A percentile compares a stretch with the other conserved stretches of the same genome.
Conservation (phyloP, 2,797 vertebrate species). For the Notamacropus eugenii region DNA sequence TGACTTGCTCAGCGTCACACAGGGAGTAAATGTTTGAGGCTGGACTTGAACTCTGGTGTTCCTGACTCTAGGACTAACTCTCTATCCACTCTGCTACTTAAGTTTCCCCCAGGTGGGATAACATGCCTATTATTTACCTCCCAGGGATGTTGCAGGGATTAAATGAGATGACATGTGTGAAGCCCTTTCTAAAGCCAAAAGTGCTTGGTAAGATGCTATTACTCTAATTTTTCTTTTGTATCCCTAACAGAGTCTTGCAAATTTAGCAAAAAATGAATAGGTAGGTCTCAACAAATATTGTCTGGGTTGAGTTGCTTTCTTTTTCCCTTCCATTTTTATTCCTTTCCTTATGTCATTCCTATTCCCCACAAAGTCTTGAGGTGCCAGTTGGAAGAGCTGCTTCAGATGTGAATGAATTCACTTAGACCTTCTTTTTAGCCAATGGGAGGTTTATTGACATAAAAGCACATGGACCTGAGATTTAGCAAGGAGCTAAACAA, state of each 20-base stretch:
- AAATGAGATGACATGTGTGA: background rate
- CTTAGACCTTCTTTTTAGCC: too few species aligned
- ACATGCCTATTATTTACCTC: background rate
- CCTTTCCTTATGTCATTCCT: background rate
- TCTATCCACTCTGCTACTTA: background rate
- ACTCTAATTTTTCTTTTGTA: background rate
- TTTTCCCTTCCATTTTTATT: background rate
- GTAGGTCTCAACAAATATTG: background rate
- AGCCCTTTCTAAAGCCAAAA: background rate
- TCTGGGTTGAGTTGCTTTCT: background rate
- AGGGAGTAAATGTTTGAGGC: background rate
- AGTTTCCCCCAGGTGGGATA: background rate
- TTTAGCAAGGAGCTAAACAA: too few species aligned
- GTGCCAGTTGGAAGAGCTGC: too few species aligned
- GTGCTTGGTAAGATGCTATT: background rate
- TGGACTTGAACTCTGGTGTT: background rate
- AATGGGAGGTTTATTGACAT: too few species aligned
- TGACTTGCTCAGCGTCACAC: background rate
- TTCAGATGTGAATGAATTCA: too few species aligned
- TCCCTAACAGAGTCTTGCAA: background rate
- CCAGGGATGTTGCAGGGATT: background rate
- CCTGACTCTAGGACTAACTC: background rate
- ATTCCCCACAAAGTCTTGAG: background rate
- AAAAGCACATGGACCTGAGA: too few species aligned
- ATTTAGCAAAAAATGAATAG: background rate